These are phyloP conservation scores for Acromyrmex echinatior DNA, from an alignment of 1,140 invertebrate species.

Conservation along the genomic window DNA sequence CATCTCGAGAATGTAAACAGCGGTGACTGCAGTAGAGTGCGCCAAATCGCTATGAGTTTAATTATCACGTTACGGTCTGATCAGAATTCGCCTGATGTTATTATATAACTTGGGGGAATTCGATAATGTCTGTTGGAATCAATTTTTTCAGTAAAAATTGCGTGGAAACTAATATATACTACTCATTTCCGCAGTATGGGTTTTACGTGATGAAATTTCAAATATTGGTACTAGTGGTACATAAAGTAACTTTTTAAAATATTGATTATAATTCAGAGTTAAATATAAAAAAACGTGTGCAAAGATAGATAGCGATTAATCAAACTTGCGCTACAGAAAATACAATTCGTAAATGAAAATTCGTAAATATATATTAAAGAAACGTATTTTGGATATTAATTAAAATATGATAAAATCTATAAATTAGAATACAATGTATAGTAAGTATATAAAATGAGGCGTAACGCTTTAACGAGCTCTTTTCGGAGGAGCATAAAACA, in stretches of 20 bases:
- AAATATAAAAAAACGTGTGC: background rate
- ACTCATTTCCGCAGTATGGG: background rate
- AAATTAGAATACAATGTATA: background rate
- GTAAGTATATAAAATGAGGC: background rate
- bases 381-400: conserved; percentile 1
- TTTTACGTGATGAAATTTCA: background rate
- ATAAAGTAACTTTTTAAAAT: background rate
- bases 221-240: background rate
- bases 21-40: background rate
- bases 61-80: background rate
- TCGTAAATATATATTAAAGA: background rate
- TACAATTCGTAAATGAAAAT: background rate
- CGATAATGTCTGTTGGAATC: background rate
- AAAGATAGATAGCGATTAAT: background rate
- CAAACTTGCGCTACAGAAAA: background rate
- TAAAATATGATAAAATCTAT: conserved; percentile 6
- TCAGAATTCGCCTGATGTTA: conserved; percentile 1
- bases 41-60: conserved; percentile 23
- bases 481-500: background rate
- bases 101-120: background rate
- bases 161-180: background rate
- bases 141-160: background rate
- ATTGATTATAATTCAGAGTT: background rate
- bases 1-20: conserved; percentile 32
- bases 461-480: background rate